Base-by-base conservation (phyloP, 2,113 vertebrate genomes). In the Procavia capensis region DNA sequence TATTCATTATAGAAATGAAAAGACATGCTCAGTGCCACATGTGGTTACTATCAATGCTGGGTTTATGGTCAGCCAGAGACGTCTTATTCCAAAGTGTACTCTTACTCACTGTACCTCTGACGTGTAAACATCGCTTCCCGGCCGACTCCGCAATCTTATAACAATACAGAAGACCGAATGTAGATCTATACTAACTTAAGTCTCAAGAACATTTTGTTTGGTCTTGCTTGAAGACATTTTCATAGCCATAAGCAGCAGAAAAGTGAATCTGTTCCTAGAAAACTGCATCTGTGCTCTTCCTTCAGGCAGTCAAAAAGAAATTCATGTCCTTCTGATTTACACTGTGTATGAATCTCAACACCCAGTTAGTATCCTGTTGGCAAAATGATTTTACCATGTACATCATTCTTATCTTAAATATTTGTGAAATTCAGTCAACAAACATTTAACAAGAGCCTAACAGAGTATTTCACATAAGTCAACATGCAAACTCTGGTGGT, bases 351-450 rank as follows among this genome's bases (percentile, higher is more conserved):
- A 88, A 96, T 88, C 88, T 88, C 86, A 74, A 43, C 79, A 92
- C 24, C 20, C 47, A 57, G 75, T 92, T 89, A 70, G 76, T 43
- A 93, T 95, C 90, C 76, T 88, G 4, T 72, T 93, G 78, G 88
- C 88, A 96, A 97, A 92, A 91, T 91, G 31, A 84, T 45, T 95
- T 59, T 22, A n/a, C 66, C 61, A 50, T 80, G 94, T 81, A 81
- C 57, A 97, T 97, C 90, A 94, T 95, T 96, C 90, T 98, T 97
- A 96, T 91, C 94, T 95, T 88, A 94, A 96, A 93, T 95, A 50
- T 93, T 95, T 96, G 59, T 57, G 59, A 92, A 95, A 96, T 78
- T 95, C 97, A 83, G 75, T 96, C 85, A 96, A 94, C 83, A 86
- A 86, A 64, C 94, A 85, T 94, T 94, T 97, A 95, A 91, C 0